Evolutionary conservation across 92 coral and sea anemone species (phyloP).

Genomic region (Porites cylindrica): DNA sequence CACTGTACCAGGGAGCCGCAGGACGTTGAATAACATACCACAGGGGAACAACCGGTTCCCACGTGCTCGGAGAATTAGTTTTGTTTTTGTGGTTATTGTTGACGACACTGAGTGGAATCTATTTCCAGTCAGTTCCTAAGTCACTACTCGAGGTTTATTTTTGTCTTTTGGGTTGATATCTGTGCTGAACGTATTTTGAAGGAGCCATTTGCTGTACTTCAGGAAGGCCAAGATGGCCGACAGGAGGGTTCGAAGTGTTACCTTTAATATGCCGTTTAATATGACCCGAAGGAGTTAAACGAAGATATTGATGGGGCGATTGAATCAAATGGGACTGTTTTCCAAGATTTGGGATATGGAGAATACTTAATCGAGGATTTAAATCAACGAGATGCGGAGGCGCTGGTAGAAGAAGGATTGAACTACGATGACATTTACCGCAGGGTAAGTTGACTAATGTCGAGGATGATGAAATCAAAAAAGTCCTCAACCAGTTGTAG

Average conservation of each 20-base stretch:
- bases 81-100: no score
- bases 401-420: constrained; percentile 3
- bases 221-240: constrained; percentile 15
- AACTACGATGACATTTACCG: neutral
- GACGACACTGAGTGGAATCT: no score
- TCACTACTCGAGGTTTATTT: no score
- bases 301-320: neutral
- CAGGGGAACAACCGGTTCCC: no score
- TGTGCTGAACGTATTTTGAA: neutral
- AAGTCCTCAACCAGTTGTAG: neutral
- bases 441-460: neutral
- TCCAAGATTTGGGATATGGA: neutral
- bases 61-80: no score
- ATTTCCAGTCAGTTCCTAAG: no score
- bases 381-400: neutral
- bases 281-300: neutral
- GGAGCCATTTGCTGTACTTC: neutral
- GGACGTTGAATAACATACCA: no score
- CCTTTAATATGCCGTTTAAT: neutral
- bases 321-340: neutral
- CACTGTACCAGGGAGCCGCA: no score
- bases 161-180: no score
- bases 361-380: neutral
- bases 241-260: constrained; percentile 5
- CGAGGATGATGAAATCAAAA: neutral